Conservation (phyloP, 2,888 invertebrate genomes). For the Callyntrura guangdongensis region DNA sequence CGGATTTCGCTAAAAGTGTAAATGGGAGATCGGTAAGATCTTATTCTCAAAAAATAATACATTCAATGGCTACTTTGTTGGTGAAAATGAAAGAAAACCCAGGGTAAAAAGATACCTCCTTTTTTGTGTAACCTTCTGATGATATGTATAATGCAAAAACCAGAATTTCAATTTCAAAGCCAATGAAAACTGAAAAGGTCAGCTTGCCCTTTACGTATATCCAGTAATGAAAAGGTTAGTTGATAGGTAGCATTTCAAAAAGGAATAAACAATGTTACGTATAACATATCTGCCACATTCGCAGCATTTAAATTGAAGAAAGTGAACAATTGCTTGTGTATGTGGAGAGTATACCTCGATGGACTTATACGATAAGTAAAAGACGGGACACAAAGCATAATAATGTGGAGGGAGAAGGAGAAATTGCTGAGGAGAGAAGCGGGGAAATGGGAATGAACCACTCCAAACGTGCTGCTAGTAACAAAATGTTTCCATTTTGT, state of each 20-base stretch:
- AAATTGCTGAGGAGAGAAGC: background rate
- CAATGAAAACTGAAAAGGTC: background rate
- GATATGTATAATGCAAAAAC: background rate
- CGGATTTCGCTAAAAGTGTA: slow-evolving; percentile 35
- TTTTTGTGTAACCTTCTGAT: background rate
- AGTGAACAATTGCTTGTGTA: too few species aligned
- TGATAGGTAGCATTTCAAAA: too few species aligned
- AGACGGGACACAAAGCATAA: background rate
- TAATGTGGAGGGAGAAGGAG: background rate
- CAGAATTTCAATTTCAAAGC: background rate
- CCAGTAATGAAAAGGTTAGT: background rate
- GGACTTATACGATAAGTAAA: too few species aligned
- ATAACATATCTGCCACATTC: background rate
- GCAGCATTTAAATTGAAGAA: background rate
- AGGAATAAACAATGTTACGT: background rate
- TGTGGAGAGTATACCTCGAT: too few species aligned
- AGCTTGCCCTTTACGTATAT: background rate
- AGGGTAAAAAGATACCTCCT: background rate
- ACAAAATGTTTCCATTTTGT: slow-evolving; percentile 74
- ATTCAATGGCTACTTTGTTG: too few species aligned
- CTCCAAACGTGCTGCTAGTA: slow-evolving; percentile 53
- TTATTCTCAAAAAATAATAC: too few species aligned
- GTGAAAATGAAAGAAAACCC: background rate
- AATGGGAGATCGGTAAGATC: slow-evolving; percentile 33
- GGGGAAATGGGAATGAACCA: slow-evolving; percentile 34